These are phyloP conservation scores for Tenualosa ilisha DNA, from an alignment of 2,797 vertebrate genomes.

Conservation along the genomic window DNA sequence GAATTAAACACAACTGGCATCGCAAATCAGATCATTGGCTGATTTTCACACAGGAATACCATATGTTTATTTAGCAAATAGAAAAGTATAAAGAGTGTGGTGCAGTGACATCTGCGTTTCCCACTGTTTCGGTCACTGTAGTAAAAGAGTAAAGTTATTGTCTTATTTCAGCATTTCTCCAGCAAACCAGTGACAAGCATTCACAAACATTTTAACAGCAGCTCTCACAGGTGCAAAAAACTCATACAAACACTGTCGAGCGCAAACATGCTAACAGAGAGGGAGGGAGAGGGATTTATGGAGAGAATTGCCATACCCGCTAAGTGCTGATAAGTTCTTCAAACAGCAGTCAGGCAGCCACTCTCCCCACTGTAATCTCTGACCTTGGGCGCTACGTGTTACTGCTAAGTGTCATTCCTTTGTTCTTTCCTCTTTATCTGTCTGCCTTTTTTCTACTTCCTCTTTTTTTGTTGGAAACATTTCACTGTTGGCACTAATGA, in stretches of 20 bases:
- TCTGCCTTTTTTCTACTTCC: neutral
- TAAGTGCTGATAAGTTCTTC: slow-evolving; percentile 16
- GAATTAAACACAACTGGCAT: neutral
- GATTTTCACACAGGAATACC: neutral
- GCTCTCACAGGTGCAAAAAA: neutral
- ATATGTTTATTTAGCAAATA: neutral
- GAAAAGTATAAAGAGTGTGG: neutral
- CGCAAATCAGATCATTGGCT: neutral
- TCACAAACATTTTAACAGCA: neutral
- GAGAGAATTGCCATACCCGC: neutral
- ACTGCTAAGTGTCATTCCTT: neutral
- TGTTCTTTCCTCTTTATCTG: neutral
- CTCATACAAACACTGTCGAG: neutral
- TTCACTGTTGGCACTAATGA: slow-evolving; percentile 5
- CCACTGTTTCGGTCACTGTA: too few species aligned
- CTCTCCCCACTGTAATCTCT: neutral
- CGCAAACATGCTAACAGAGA: neutral
- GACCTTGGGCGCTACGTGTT: neutral
- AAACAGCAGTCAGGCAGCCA: neutral
- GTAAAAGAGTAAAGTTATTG: neutral
- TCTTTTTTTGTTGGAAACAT: neutral
- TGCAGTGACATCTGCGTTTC: too few species aligned
- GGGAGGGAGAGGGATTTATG: neutral
- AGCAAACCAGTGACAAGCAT: neutral
- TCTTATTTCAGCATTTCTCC: neutral